Base-by-base conservation (phyloP, 2,888 invertebrate genomes). In the Geotrupes spiniger region DNA sequence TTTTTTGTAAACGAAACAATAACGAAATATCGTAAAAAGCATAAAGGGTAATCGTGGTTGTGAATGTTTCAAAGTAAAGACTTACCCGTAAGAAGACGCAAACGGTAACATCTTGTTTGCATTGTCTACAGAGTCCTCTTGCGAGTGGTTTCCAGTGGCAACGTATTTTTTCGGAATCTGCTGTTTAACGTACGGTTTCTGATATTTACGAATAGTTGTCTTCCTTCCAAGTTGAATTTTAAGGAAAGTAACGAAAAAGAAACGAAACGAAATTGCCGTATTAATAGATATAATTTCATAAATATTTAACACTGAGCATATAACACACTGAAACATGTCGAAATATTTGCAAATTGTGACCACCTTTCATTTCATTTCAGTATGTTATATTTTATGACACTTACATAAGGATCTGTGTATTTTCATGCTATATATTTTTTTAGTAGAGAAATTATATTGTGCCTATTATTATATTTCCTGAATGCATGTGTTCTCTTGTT, bases 151-250 rank as follows among this genome's bases (percentile, higher is more conserved):
- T 77, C 86, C 86, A 57, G 82, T 80, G 39, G 85, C 78, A 38
- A 81, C 78, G 72, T 84, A 85, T 73, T 81, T 86, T 78, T 85
- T 87, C 62, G 83, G 81, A 61, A 84, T 82, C 39, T 89, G 88
- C 72, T 90, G 90, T 80, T 90, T 90, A 71, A 82, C 81, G 77
- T 89, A 91, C 47, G 90, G 89, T 64, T 88, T 88, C 74, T 92
- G 91, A 75, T 89, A 91, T 75, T 90, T 91, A 74, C 88, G 86
- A 74, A 89, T 82, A 61, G 90, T 88, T 71, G 89, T 89, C 82
- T 90, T 91, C 82, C 89, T 88, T 85, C 87, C 87, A 40, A 43
- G 42, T 36, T 38, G 38, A 21, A 25, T 38, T 39, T 48, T 51
- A 54, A 54, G 52, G 53, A 54, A 51, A 59, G 46, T 53, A 44